Evolutionary conservation across 2,888 invertebrate genomes (phyloP).

Genomic region (Formica aserva): DNA sequence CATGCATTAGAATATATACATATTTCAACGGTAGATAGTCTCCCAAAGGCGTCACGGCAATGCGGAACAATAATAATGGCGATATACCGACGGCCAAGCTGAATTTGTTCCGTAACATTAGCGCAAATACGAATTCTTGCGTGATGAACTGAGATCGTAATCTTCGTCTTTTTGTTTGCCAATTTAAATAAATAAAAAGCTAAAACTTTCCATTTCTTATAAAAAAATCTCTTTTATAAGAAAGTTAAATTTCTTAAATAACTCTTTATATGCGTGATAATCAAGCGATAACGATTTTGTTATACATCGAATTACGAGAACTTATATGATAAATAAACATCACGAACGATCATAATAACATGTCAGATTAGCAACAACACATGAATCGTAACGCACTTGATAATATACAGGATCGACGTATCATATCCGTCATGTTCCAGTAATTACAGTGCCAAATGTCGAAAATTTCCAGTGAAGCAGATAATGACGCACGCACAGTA

Average conservation of each 20-base stretch:
- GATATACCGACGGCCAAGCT: background rate
- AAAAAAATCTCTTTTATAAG: background rate
- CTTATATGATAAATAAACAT: conserved; percentile 8
- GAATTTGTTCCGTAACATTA: conserved; percentile 20
- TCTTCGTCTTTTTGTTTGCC: background rate
- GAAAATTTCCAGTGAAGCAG: conserved; percentile 39
- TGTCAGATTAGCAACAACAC: background rate
- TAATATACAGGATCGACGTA: conserved; percentile 5
- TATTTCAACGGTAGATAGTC: conserved; percentile 38
- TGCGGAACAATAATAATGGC: conserved; percentile 42
- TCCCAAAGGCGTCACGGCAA: conserved; percentile 22
- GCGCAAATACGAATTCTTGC: conserved; percentile 12
- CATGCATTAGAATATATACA: conserved; percentile 54
- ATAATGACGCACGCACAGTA: conserved; percentile 5
- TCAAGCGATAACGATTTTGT: background rate
- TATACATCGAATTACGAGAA: conserved; percentile 1
- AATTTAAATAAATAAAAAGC: background rate
- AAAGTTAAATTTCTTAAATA: background rate
- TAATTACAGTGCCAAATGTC: conserved; percentile 31
- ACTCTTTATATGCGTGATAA: background rate
- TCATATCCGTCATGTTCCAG: conserved; percentile 13
- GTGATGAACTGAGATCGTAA: background rate
- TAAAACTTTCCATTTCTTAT: background rate
- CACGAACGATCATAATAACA: background rate
- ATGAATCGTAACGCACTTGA: conserved; percentile 7